These are phyloP conservation scores for Microtus californicus DNA, from an alignment of 2,797 vertebrate genomes.

Conservation along the genomic window DNA sequence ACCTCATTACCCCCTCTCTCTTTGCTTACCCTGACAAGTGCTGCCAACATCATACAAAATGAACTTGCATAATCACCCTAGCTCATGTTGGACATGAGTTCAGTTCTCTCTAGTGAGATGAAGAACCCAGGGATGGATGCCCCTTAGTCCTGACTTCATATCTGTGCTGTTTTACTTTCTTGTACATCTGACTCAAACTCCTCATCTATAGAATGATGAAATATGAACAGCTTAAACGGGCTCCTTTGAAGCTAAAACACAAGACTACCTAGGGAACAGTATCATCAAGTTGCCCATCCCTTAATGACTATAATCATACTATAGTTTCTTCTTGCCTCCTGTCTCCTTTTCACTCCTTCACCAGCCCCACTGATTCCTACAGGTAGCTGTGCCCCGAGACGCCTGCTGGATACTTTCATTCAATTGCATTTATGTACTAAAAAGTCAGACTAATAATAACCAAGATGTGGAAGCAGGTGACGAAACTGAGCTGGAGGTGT, in stretches of 20 bases:
- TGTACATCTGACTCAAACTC: background rate
- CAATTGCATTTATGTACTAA: background rate
- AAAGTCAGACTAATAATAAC: background rate
- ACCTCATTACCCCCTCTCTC: background rate
- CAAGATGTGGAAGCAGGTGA: background rate
- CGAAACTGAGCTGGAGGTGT: background rate
- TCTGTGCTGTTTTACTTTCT: background rate
- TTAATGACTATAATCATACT: background rate
- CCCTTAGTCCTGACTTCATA: background rate
- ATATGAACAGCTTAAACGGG: background rate
- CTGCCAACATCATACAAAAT: accelerated
- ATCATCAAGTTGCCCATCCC: background rate
- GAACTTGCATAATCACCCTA: too few relatives aligned
- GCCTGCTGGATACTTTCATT: background rate
- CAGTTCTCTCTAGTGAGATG: background rate
- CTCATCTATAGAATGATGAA: background rate
- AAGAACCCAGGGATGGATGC: accelerated
- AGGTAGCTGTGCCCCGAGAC: background rate
- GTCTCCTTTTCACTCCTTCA: background rate
- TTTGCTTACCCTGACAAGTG: background rate
- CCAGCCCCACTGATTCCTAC: background rate
- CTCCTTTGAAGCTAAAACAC: slow-evolving; percentile 10
- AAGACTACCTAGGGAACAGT: background rate
- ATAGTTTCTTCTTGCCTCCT: background rate
- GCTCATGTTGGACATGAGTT: background rate